Evolutionary conservation across 2,797 vertebrate species (phyloP).

Genomic region (Psittacula derbiana): DNA sequence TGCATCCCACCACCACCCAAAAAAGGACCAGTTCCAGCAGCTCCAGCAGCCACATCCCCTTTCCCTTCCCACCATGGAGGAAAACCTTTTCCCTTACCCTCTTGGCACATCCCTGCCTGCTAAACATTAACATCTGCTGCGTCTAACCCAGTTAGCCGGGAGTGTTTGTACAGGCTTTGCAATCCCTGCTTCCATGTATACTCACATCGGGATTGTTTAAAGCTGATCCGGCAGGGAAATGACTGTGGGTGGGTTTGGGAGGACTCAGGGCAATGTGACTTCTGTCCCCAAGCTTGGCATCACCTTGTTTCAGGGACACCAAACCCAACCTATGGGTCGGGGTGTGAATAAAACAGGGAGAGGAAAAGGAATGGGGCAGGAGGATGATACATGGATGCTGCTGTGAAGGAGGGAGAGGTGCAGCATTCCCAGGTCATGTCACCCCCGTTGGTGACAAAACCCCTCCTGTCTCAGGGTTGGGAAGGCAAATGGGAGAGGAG

Average conservation of each 20-base stretch:
- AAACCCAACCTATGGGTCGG: accelerated
- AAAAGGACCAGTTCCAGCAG: background rate
- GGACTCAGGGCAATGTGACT: background rate
- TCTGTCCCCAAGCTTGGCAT: accelerated
- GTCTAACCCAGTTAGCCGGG: background rate
- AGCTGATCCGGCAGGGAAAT: background rate
- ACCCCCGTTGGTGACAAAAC: accelerated
- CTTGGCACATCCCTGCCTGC: background rate
- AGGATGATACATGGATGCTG: background rate
- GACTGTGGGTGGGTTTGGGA: background rate
- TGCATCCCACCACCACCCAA: background rate
- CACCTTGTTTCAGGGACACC: background rate
- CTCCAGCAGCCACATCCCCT: background rate
- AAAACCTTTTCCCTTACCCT: background rate
- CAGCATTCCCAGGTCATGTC: accelerated
- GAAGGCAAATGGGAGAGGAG: background rate
- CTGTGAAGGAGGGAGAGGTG: background rate
- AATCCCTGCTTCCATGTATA: background rate
- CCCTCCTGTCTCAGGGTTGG: background rate
- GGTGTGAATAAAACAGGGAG: background rate
- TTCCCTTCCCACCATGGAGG: background rate
- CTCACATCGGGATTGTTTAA: conserved; percentile 3
- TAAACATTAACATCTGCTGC: background rate
- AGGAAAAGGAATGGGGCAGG: background rate
- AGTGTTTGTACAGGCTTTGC: background rate